These are phyloP conservation scores for Drosophila koepferae DNA, from an alignment of 2,888 invertebrate species.

Conservation along the genomic window DNA sequence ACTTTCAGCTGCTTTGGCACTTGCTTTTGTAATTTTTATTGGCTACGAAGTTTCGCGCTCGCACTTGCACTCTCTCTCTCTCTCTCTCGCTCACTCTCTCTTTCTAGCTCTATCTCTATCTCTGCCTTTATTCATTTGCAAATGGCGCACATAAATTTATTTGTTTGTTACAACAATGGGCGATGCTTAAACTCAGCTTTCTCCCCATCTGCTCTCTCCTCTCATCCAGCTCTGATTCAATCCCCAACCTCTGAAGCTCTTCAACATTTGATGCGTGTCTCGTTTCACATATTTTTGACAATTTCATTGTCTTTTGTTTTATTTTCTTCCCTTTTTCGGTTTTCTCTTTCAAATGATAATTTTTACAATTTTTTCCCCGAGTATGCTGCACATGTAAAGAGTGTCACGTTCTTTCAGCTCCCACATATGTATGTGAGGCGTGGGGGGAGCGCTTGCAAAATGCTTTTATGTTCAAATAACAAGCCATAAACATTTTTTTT, in stretches of 20 bases:
- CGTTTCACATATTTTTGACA: slow-evolving; percentile 80
- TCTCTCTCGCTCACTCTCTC: slow-evolving; percentile 34
- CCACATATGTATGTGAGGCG: slow-evolving; percentile 6
- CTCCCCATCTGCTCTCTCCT: background rate
- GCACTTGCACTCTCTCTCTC: slow-evolving; percentile 19
- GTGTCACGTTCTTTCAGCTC: slow-evolving; percentile 67
- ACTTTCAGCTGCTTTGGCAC: slow-evolving; percentile 44
- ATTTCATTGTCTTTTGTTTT: slow-evolving; percentile 74
- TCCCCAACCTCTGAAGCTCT: background rate
- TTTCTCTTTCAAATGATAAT: slow-evolving; percentile 63
- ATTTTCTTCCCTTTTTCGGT: slow-evolving; percentile 38
- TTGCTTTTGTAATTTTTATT: slow-evolving; percentile 77
- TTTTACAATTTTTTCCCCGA: slow-evolving; percentile 19
- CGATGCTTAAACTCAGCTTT: background rate
- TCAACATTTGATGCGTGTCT: slow-evolving; percentile 71
- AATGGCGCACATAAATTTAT: slow-evolving; percentile 78
- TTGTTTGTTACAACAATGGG: slow-evolving; percentile 70
- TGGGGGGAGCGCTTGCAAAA: slow-evolving; percentile 35
- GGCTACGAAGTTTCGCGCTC: slow-evolving; percentile 65
- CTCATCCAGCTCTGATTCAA: background rate
- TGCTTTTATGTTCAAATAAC: slow-evolving; percentile 80
- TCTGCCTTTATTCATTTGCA: slow-evolving; percentile 58
- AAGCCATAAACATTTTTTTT: slow-evolving; percentile 76
- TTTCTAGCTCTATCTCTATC: slow-evolving; percentile 18
- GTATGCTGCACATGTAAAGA: slow-evolving; percentile 48